A percentile compares a stretch with the other conserved stretches of the same genome.
These are phyloP conservation scores for Nyleta sp. DNA, from an alignment of 2,888 invertebrate species.

Conservation along the genomic window DNA sequence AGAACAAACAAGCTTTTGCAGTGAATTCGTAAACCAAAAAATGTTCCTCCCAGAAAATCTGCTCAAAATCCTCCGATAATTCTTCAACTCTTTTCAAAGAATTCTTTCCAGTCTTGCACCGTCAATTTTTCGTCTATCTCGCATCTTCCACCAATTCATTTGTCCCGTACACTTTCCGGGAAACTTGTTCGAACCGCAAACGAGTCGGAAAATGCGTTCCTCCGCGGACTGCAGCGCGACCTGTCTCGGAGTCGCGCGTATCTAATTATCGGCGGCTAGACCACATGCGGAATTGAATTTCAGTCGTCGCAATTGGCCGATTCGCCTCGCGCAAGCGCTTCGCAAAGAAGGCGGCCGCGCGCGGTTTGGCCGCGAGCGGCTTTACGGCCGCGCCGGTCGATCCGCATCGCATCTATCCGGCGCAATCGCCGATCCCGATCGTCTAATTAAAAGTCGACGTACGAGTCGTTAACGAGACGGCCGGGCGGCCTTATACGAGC, in stretches of 20 bases:
- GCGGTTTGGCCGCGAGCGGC: conserved; percentile 24
- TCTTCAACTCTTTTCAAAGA: too few species aligned
- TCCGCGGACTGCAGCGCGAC: too few species aligned
- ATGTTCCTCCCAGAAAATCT: too few species aligned
- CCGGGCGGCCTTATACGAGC: conserved; percentile 40
- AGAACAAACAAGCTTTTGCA: too few species aligned
- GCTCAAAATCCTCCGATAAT: too few species aligned
- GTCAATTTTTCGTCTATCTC: too few species aligned
- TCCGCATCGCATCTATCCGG: conserved; percentile 32
- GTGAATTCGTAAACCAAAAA: too few species aligned
- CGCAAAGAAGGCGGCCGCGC: conserved; percentile 47
- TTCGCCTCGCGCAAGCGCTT: conserved; percentile 64
- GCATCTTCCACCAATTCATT: too few species aligned
- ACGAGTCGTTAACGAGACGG: conserved; percentile 56
- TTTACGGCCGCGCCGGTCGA: conserved; percentile 35
- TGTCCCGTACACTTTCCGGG: too few species aligned
- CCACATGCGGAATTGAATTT: conserved; percentile 79
- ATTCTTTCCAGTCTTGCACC: too few species aligned
- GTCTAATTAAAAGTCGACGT: conserved; percentile 62
- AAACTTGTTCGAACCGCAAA: too few species aligned
- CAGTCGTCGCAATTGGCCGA: conserved; percentile 79
- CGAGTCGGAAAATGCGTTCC: too few species aligned
- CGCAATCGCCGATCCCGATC: conserved; percentile 56
- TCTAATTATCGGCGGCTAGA: conserved; percentile 76
- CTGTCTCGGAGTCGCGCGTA: conserved; percentile 59